These are phyloP conservation scores for Pterocles burchelli DNA, from an alignment of 2,113 vertebrate species.

Conservation along the genomic window DNA sequence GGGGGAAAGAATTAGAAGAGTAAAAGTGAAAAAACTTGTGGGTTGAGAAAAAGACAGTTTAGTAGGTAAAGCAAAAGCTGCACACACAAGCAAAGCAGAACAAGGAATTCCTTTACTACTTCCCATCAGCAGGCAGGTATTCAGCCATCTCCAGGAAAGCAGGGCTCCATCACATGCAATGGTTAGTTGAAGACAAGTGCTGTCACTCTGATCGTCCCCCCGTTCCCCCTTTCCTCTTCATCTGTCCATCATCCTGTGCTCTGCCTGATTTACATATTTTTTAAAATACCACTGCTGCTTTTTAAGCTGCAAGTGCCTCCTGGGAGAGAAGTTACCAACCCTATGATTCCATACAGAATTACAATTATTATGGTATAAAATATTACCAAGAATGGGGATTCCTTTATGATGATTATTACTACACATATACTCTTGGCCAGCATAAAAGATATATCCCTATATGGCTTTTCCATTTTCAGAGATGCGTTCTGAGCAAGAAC, in stretches of 20 bases:
- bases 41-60: no score
- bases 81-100: no score
- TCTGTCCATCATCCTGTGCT: neutral
- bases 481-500: neutral
- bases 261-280: slow-evolving; percentile 47
- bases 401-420: neutral
- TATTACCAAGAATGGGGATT: neutral
- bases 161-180: no score
- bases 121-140: no score
- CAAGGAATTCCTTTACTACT: no score
- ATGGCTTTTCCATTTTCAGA: neutral
- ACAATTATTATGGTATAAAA: slow-evolving; percentile 4
- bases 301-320: slow-evolving; percentile 18
- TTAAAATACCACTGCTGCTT: slow-evolving; percentile 30
- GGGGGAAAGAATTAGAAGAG: no score
- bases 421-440: neutral
- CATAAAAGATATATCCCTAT: neutral
- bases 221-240: neutral
- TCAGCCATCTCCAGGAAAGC: no score
- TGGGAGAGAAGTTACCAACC: slow-evolving; percentile 42
- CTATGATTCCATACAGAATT: neutral
- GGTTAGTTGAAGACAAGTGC: no score
- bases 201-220: no score
- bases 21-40: no score
- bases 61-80: no score